Conservation (phyloP, 2,113 vertebrate species). For the Xenopus tropicalis region UCB_Xtro_10.0 CM004447.2:108793001-108793500, state of each 20-base stretch:
- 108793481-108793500: no score
- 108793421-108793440: no score
- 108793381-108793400: no score
- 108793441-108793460: no score
- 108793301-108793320: no score
- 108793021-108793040: constrained; percentile 8
- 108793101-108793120: constrained; percentile 82
- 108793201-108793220: constrained; percentile 98
- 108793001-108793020: constrained; percentile 37
- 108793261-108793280: no score
- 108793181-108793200: constrained; percentile 96
- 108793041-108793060: constrained; percentile 56
- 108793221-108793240: constrained; percentile 99
- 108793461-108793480: no score
- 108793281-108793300: no score
- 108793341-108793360: no score
- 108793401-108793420: no score
- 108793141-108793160: constrained; percentile 50
- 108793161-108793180: constrained; percentile 93
- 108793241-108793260: constrained; percentile 71
- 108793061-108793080: constrained; percentile 57
- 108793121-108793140: constrained; percentile 61
- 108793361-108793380: no score
- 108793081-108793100: constrained; percentile 63
- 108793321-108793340: no score